Base-by-base conservation (phyloP, 1,140 invertebrate species). In the Listronotus bonariensis region DNA sequence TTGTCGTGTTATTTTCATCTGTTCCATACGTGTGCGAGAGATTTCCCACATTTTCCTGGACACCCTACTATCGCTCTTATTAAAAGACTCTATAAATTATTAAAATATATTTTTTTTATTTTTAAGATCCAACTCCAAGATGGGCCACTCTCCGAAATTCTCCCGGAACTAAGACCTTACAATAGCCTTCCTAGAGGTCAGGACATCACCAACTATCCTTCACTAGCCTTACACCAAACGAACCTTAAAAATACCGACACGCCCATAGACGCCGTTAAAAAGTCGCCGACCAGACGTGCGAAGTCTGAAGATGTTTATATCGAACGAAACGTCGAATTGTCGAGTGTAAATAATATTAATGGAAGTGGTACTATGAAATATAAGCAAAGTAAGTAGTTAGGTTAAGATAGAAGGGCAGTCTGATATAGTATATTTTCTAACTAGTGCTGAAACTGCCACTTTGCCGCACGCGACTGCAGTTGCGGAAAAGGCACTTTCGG, bases 121-220 rank as follows among this genome's bases (percentile, higher is more conserved):
- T 66, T 68, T 60, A 68, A 84, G 82, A 82, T 75, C 83, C 83
- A 51, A 81, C 83, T 5, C 80, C 82, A 9, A 79, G 82, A 70
- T 86, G 85, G 85, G 79, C 78, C 12, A 77, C 79, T 17, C 68
- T 81, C 9, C 78, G 85, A 65, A 82, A 80, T 57, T 84, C 83
- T 0, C 78, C n/a, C 81, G 3, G 83, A 85, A 69, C 76, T 83
- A 57, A 77, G 85, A 15, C 75, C 84, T 2, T 87, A 86, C 72
- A 84, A 82, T 48, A 86, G 85, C 65, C 70, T 87, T 31, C 85
- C 85, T 0, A 55, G 76, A 45, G 74, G 72, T 34, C 76, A 78
- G 67, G 74, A 76, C 64, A 73, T 78, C 38, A 71, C 46, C 62
- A 71, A 71, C 46, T 79, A 77, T 51, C 76, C 76, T n/a, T 76